Base-by-base conservation (phyloP, 2,797 vertebrate genomes). In the Acanthurus tractus region DNA sequence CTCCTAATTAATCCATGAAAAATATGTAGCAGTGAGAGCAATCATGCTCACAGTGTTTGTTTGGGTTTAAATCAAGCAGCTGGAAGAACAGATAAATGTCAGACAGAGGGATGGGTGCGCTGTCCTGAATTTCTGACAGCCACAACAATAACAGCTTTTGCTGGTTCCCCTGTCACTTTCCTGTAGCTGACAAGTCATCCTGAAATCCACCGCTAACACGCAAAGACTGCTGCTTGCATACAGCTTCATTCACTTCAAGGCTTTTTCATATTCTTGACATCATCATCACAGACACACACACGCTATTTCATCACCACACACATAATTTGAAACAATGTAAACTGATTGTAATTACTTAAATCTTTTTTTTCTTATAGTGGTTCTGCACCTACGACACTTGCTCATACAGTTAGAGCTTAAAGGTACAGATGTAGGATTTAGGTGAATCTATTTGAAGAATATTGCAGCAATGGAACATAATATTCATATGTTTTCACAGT, bases 121-220 rank as follows among this genome's bases (percentile, higher is more conserved):
- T 55, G 78, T 80, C 61, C 85, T 73, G 44, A 71, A 79, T 86
- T 82, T 90, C 67, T 85, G 84, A 88, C 83, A 87, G 81, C 74
- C 72, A 62, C 81, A 84, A 89, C 84, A 86, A 79, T 83, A 82
- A 82, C 85, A 90, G 83, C 72, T 76, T 89, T 74, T 81, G 62
- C 83, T 86, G 86, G 87, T 93, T 90, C 89, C 73, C 73, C 66
- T 86, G 79, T 87, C 86, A 86, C 73, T 34, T 86, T 89, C 87
- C 75, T 84, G 68, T 76, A 71, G 76, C 81, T 86, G 91, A 90
- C 89, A 89, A 72, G 87, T 76, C 79, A 68, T 82, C 88, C 81
- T 78, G 48, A 85, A 86, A 86, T 65, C 49, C 80, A 74, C 59
- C 68, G 34, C 63, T 69, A 84, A 91, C 86, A 62, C 75, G 25